Evolutionary conservation across 2,797 vertebrate species (phyloP), one percentile per base, ranked within the genome.

Genomic region (Sciaenops ocellatus): DNA sequence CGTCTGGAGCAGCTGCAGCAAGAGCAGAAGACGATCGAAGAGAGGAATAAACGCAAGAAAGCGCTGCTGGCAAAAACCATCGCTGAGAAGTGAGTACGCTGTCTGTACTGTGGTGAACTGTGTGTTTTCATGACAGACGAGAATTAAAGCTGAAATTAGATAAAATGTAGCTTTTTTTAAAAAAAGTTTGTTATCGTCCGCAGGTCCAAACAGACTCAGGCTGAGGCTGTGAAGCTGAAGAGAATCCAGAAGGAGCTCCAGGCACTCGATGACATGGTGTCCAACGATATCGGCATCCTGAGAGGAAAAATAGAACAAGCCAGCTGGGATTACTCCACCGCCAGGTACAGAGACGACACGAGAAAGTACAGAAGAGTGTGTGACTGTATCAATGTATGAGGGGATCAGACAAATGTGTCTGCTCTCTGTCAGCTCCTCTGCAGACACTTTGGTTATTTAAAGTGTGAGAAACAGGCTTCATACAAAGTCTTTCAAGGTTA

Each of bases 201-300:
- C 85, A 99, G 98, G 90, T 99, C 98, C 72, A 97, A 96, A 92
- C 97, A 96, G 94, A 99, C 98, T 42, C 96, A 97, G 69, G 98
- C 97, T 1, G 98, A 99, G 87, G 94, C 97, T 0, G 92, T 97
- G 83, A 99, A 99, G 88, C 94, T 99, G 48, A 97, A 96, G 83
- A 95, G 96, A 68, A 96, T 99, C 88, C 97, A 99, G 93, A 97
- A 95, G 85, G 97, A 99, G 81, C 94, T 99, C 5, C 98, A 99
- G 90, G 95, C 96, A 26, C 94, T 99, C 62, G 98, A 99, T 76
- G 96, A 98, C 92, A 96, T 98, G 93, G 97, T 99, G 59, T 99
- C 98, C 18, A 96, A 94, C 64, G 98, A 99, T 84, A 97, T 99
- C 16, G 95, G 96, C 57, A 97, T 99, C 91, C 94, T 99, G 83